Percentiles rank a stretch among this genome's conserved stretches.
These are phyloP conservation scores for Vulpes lagopus DNA, from an alignment of 2,113 vertebrate species.

Conservation along the genomic window DNA sequence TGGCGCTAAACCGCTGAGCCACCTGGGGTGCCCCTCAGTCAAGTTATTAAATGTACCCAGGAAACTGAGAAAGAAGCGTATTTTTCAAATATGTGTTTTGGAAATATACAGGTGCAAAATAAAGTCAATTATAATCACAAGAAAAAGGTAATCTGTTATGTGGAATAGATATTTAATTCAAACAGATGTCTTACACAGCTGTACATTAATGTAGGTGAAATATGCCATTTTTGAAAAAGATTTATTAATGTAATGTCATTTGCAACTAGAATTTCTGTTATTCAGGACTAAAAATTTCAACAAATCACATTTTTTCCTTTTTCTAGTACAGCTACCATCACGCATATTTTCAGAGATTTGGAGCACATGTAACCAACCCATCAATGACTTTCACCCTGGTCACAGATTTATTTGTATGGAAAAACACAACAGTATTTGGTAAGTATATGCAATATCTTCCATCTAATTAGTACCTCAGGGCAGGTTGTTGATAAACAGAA, in stretches of 20 bases:
- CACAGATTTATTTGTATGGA: constrained; percentile 74
- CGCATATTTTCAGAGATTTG: constrained; percentile 53
- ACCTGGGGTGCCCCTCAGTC: background rate
- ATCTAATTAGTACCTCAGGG: constrained; percentile 87
- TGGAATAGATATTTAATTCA: background rate
- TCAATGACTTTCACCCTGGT: constrained; percentile 69
- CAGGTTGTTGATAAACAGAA: constrained; percentile 85
- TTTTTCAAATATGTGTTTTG: constrained; percentile 49
- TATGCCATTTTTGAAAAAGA: constrained; percentile 22
- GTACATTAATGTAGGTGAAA: constrained; percentile 38
- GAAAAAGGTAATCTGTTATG: constrained; percentile 53
- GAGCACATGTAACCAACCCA: constrained; percentile 57
- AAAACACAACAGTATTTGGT: constrained; percentile 79
- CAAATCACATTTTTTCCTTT: background rate
- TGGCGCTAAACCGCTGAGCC: too few species aligned
- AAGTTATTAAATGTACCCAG: constrained; percentile 8
- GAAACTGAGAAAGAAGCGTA: background rate
- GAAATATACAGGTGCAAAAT: constrained; percentile 58
- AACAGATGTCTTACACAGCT: constrained; percentile 13
- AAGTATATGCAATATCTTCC: constrained; percentile 74
- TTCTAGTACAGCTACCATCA: constrained; percentile 34
- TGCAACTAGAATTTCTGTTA: background rate
- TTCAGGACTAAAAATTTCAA: constrained; percentile 52
- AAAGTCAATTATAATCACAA: constrained; percentile 5
- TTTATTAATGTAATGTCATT: constrained; percentile 52